Base-by-base conservation (phyloP, 2,888 invertebrate species). In the Orchestes rusci region DNA sequence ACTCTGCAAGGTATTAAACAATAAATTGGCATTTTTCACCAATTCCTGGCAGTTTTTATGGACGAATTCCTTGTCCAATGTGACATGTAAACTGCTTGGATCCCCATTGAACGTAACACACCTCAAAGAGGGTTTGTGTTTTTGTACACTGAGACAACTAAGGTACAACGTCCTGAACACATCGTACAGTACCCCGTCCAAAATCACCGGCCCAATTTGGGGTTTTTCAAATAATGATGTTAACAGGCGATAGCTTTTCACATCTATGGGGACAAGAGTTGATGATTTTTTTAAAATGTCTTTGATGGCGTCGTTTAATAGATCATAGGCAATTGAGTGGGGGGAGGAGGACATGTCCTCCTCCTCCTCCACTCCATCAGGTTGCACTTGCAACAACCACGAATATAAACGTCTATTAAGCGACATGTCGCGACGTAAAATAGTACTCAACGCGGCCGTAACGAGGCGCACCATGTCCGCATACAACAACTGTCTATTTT, bases 341-440 rank as follows among this genome's bases (percentile, higher is more conserved):
- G 48, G 18, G 7, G 42, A 39, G 4, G 49, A 17, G 15, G 44
- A 30, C 12, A 48, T 35, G n/a, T 48, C 53, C 7, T 50, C 46
- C 4, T 31, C 17, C 32, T 46, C 30, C 32, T 58, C 54, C 32
- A 57, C 55, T 5, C 49, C 53, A 23, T 56, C 55, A 30, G 51
- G 43, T 36, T 53, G 51, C 5, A 54, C 37, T 30, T 86, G 87
- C 54, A 89, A 68, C 16, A 93, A 70, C 91, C 91, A 92, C 1
- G 85, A 82, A 66, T 85, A 90, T 19, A 92, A 70, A 20, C 91
- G 76, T 53, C 84, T 76, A 65, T 93, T 93, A 10, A 93, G 72
- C 18, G 90, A 91, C 86, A 91, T 91, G 63, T 93, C 92, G 48
- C 93, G 71, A 31, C 91, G 71, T 36, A 92, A 69, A 51, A 93